Conservation (phyloP, 1,140 invertebrate genomes). For the Colletes gigas region DNA sequence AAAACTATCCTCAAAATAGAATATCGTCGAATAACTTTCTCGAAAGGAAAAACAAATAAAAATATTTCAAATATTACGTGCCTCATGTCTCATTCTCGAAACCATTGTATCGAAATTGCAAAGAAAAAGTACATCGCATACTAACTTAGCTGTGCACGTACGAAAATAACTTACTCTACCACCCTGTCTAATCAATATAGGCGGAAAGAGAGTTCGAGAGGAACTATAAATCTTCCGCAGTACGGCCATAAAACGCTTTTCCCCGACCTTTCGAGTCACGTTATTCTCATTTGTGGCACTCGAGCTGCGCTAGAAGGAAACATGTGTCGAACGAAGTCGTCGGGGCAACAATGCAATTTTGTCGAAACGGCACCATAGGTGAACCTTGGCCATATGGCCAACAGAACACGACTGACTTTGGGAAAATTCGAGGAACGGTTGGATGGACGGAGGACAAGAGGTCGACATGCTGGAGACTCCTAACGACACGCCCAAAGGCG, state of each 20-base stretch:
- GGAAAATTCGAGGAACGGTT: constrained; percentile 8
- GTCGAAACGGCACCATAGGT: constrained; percentile 58
- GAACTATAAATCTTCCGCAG: constrained; percentile 38
- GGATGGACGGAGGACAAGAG: background rate
- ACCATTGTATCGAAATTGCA: too few relatives aligned
- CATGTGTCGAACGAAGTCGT: constrained; percentile 60
- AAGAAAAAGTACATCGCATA: background rate
- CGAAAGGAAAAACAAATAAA: too few relatives aligned
- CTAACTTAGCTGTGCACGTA: background rate
- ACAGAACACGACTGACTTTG: constrained; percentile 50
- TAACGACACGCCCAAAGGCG: background rate
- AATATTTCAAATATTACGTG: too few relatives aligned
- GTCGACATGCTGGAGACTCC: constrained; percentile 1
- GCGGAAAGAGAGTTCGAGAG: background rate
- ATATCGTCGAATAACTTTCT: too few relatives aligned
- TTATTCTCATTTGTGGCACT: constrained; percentile 23
- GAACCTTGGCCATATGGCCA: constrained; percentile 68
- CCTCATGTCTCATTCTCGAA: too few relatives aligned
- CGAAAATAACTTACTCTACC: background rate
- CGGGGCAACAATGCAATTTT: constrained; percentile 68
- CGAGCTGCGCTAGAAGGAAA: constrained; percentile 38
- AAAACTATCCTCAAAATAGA: too few relatives aligned
- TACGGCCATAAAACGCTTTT: constrained; percentile 28
- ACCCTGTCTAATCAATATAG: background rate
- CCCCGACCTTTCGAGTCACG: background rate